phyloP scores from a whole-genome alignment of 2,888 invertebrate genomes.

The Unio delphinus region DNA sequence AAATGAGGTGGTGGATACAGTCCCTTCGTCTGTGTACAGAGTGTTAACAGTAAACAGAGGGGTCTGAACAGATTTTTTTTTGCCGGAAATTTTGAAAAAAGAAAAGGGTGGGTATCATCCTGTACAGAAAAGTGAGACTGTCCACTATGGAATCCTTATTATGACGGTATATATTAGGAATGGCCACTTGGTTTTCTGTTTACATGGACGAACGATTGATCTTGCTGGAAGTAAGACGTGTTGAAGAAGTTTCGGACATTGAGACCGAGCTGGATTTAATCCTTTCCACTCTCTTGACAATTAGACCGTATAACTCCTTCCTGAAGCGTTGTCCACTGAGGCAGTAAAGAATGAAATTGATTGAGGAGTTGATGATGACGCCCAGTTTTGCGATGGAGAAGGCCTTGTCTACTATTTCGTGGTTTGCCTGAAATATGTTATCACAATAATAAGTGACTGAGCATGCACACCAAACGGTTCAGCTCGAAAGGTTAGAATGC shows the following conservation, averaged over 20 bases:
- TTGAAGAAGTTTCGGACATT: neutral
- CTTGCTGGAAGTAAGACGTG: neutral
- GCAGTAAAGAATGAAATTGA: slow-evolving; percentile 59
- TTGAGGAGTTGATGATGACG: slow-evolving; percentile 58
- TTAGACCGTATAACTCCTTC: slow-evolving; percentile 23
- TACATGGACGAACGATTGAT: neutral
- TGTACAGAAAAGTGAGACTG: too few species aligned
- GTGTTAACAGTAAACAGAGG: too few species aligned
- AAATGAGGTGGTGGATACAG: too few species aligned
- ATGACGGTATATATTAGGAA: too few species aligned
- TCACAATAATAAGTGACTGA: neutral
- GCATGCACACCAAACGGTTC: neutral
- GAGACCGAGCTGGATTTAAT: slow-evolving; percentile 2
- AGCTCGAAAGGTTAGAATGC: neutral
- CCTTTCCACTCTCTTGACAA: neutral
- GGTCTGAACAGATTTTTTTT: too few species aligned
- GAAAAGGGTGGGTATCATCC: too few species aligned
- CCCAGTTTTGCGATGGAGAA: slow-evolving; percentile 52
- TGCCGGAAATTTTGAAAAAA: too few species aligned
- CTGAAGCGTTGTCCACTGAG: slow-evolving; percentile 55
- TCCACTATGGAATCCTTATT: too few species aligned
- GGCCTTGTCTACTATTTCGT: slow-evolving; percentile 39
- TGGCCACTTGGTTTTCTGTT: too few species aligned
- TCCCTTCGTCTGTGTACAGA: too few species aligned
- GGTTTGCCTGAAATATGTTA: slow-evolving; percentile 36